These are phyloP conservation scores for Heliconius hortense DNA, from an alignment of 2,888 invertebrate species.

Conservation along the genomic window DNA sequence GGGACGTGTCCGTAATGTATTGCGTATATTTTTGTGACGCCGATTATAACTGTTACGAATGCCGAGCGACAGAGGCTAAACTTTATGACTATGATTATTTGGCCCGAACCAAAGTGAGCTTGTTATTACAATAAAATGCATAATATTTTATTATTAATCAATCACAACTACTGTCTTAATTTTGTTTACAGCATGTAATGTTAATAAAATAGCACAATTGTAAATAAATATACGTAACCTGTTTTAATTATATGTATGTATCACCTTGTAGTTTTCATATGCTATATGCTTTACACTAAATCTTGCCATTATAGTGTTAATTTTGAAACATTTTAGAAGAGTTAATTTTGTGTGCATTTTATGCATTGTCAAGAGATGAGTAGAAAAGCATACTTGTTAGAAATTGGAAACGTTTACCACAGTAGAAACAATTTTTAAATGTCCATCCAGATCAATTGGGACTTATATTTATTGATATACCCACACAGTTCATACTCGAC, in stretches of 20 bases:
- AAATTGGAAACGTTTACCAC: not conserved
- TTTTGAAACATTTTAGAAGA: not conserved
- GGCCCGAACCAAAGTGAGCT: conserved; percentile 10
- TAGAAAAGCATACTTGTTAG: not conserved
- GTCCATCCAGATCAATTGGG: not conserved
- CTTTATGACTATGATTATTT: conserved; percentile 25
- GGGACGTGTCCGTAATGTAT: not conserved
- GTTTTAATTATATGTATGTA: conserved; percentile 19
- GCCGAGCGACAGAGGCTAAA: conserved; percentile 39
- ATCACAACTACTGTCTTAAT: conserved; percentile 12
- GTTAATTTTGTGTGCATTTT: not conserved
- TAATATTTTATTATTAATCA: conserved; percentile 19
- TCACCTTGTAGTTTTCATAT: conserved; percentile 4
- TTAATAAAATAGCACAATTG: conserved; percentile 23
- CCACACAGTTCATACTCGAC: not conserved
- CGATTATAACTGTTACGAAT: not conserved
- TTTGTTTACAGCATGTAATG: conserved; percentile 6
- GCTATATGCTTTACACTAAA: not conserved
- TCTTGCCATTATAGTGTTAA: conserved; percentile 20
- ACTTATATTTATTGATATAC: not conserved
- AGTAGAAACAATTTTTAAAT: not conserved
- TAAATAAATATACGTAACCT: conserved; percentile 18
- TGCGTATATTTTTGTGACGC: conserved; percentile 7
- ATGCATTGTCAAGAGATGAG: not conserved
- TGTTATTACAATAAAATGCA: conserved; percentile 19